A percentile compares a stretch with the other conserved stretches of the same genome.
Evolutionary conservation across 2,113 vertebrate species (phyloP).

Genomic region (Lepidiolamprologus cunningtoni): DNA sequence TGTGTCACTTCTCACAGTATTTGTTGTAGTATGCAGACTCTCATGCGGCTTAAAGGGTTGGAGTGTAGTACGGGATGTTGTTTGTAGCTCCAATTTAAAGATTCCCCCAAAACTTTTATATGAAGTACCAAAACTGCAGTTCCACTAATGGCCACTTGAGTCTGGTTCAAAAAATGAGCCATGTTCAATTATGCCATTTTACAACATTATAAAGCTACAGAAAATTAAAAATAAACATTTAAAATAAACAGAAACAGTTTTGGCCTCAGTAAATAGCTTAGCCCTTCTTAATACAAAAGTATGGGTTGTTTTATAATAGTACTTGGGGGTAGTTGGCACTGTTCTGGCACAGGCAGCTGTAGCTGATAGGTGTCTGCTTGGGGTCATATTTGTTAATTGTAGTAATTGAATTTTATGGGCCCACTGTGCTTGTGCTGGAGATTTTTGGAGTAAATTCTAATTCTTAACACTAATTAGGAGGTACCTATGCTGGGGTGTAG

Average conservation of each 20-base stretch:
- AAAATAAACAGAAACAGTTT: neutral
- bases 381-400: neutral
- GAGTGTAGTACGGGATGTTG: neutral
- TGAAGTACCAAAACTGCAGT: neutral
- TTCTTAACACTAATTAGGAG: neutral
- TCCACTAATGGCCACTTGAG: neutral
- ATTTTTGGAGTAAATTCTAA: neutral
- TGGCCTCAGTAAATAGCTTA: neutral
- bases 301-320: neutral
- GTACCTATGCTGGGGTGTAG: neutral
- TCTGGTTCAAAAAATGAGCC: neutral
- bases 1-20: neutral
- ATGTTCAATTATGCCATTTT: neutral
- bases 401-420: neutral
- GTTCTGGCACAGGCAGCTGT: neutral
- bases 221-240: neutral
- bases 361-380: neutral
- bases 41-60: fast-evolving
- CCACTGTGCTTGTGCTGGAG: neutral
- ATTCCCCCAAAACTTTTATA: neutral
- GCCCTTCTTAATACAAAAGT: neutral
- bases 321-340: neutral
- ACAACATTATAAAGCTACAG: neutral
- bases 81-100: neutral
- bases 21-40: neutral